Evolutionary conservation across 2,113 vertebrate genomes (phyloP), one percentile per base, ranked within the genome.

Genomic region (Lamprotornis superbus): DNA sequence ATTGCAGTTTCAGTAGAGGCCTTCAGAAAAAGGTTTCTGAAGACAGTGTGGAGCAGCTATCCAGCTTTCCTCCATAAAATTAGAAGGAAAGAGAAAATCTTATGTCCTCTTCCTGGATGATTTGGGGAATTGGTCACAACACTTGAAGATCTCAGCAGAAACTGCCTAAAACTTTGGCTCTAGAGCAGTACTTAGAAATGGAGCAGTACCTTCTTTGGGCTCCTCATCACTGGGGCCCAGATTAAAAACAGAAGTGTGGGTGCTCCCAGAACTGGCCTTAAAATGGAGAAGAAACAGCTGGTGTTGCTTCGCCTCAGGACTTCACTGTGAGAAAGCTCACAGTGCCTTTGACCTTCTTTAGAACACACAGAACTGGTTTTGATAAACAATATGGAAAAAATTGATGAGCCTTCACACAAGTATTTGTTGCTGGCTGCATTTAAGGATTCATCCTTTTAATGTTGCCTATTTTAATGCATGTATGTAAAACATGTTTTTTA

Each of bases 41-140:
- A 75, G 63, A 74, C 55, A 83, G 22, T 8, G 33, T 56, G 77
- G 14, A 89, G 24, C 24, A 86, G 55, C 39, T 4, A 1, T 30
- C 50, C 27, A 53, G 71, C 21, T 33, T 83, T 47, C 17, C 56
- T 83, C 46, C 55, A 22, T 3, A 16, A 61, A 73, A 64, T 18
- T 15, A 61, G 59, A 73, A 93, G 30, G 39, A 79, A 83, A 40
- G 23, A 69, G 44, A 63, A 85, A 67, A 15, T 74, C 42, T 7
- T 12, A 4, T 0, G 0, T 42, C n/a, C 20, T 68, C 24, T 59
- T 79, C 27, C 15, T 56, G n/a, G 24, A 35, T 40, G 27, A 90
- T 49, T 8, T 8, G 50, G 75, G 19, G 22, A 69, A 70, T 15
- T 85, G 68, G 24, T 3, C 10, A n/a, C 14, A 56, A 49, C 28